A percentile compares a stretch with the other conserved stretches of the same genome.
Evolutionary conservation across 2,797 vertebrate genomes (phyloP).

Genomic region (Perodicticus potto): DNA sequence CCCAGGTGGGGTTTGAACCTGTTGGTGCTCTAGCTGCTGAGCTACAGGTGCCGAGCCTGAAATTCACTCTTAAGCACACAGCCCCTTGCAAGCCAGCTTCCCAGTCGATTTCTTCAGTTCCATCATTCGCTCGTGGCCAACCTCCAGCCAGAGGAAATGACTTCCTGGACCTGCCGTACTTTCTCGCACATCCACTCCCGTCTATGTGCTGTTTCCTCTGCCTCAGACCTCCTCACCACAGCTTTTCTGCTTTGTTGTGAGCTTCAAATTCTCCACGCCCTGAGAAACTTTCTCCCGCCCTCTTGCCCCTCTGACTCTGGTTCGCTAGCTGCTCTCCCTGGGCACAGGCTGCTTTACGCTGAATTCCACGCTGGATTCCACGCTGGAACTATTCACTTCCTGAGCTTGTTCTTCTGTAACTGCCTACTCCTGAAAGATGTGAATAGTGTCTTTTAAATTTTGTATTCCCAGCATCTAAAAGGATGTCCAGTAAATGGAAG

Average conservation of each 20-base stretch:
- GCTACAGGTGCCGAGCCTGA: no score
- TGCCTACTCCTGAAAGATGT: background rate
- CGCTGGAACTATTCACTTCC: no score
- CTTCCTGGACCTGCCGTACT: background rate
- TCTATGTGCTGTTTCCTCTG: background rate
- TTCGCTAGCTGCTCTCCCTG: background rate
- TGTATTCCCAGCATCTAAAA: background rate
- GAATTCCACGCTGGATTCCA: background rate
- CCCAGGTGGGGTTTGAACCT: no score
- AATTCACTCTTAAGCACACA: background rate
- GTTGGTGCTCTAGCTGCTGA: no score
- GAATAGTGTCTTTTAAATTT: background rate
- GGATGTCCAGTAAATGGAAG: background rate
- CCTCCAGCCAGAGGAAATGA: background rate
- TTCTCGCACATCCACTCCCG: background rate
- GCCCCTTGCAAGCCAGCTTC: background rate
- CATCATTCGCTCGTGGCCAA: background rate
- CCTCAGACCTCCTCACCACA: background rate
- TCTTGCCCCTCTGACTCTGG: background rate
- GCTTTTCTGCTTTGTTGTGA: background rate
- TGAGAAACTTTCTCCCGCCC: background rate
- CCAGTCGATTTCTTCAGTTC: background rate
- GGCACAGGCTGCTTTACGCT: rapidly evolving
- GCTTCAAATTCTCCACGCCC: background rate
- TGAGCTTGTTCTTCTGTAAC: background rate